Conservation (phyloP, 2,797 vertebrate species). For the Epinephelus awoara region DNA sequence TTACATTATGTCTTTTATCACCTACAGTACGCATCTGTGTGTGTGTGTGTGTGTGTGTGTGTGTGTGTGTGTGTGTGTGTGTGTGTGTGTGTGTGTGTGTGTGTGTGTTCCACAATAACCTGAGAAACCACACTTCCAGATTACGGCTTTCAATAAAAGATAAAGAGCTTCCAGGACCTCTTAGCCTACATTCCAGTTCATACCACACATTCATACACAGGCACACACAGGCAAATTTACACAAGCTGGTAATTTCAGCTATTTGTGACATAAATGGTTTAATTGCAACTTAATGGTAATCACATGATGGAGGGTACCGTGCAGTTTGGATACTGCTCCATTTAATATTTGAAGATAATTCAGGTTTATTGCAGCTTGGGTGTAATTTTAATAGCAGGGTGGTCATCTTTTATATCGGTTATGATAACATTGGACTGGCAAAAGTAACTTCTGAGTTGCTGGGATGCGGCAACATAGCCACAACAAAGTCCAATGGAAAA, state of each 20-base stretch:
- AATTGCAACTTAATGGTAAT: slow-evolving; percentile 52
- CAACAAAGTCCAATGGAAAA: background rate
- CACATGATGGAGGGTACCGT: slow-evolving; percentile 29
- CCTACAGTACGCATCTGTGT: slow-evolving; percentile 47
- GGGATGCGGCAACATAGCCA: background rate
- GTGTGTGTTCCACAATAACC: slow-evolving; percentile 71
- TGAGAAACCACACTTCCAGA: slow-evolving; percentile 64
- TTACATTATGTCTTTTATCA: slow-evolving; percentile 73
- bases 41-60: slow-evolving; percentile 47
- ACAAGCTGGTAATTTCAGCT: slow-evolving; percentile 49
- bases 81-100: slow-evolving; percentile 15
- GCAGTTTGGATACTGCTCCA: slow-evolving; percentile 13
- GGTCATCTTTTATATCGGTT: slow-evolving; percentile 5
- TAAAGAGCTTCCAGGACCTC: slow-evolving; percentile 56
- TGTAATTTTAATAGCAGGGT: slow-evolving; percentile 20
- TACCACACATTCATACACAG: slow-evolving; percentile 32
- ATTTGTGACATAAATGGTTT: slow-evolving; percentile 48
- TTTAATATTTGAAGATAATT: slow-evolving; percentile 40
- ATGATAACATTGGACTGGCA: background rate
- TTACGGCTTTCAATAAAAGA: slow-evolving; percentile 69
- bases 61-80: slow-evolving; percentile 25
- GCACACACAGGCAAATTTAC: slow-evolving; percentile 52
- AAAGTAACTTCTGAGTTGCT: slow-evolving; percentile 2
- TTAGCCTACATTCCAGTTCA: slow-evolving; percentile 38
- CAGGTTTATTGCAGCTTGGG: slow-evolving; percentile 38